phyloP scores from a whole-genome alignment of 2,797 vertebrate genomes.

The Choloepus didactylus region DNA sequence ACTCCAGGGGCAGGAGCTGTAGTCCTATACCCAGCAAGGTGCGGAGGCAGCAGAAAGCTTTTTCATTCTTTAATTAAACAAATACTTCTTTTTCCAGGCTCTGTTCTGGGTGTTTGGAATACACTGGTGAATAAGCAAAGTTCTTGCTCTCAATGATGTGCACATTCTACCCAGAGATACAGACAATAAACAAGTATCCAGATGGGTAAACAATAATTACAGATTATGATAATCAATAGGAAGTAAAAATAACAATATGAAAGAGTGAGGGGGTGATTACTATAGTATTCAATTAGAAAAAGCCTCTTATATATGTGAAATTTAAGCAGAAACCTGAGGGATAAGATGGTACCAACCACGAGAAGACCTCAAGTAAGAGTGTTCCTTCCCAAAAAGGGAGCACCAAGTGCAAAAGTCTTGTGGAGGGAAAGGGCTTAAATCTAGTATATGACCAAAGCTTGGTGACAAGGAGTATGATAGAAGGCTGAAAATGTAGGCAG shows the following conservation, averaged over 20 bases:
- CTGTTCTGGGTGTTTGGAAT: neutral
- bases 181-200: neutral
- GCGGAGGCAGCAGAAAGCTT: neutral
- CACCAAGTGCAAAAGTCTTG: neutral
- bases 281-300: neutral
- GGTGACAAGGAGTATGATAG: neutral
- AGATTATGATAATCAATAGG: neutral
- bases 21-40: neutral
- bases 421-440: neutral
- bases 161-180: neutral
- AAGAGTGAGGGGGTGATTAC: neutral
- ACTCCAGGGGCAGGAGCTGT: neutral
- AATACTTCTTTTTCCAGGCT: constrained; percentile 10
- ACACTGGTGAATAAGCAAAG: neutral
- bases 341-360: neutral
- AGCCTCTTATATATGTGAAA: neutral
- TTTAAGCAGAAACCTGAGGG: neutral
- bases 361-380: neutral
- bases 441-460: neutral
- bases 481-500: neutral
- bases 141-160: constrained; percentile 2
- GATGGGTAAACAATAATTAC: neutral
- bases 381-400: neutral
- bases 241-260: neutral
- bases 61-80: neutral